Evolutionary conservation across 2,797 vertebrate species (phyloP), one percentile per base, ranked within the genome.

Genomic region (Calcarius lapponicus): DNA sequence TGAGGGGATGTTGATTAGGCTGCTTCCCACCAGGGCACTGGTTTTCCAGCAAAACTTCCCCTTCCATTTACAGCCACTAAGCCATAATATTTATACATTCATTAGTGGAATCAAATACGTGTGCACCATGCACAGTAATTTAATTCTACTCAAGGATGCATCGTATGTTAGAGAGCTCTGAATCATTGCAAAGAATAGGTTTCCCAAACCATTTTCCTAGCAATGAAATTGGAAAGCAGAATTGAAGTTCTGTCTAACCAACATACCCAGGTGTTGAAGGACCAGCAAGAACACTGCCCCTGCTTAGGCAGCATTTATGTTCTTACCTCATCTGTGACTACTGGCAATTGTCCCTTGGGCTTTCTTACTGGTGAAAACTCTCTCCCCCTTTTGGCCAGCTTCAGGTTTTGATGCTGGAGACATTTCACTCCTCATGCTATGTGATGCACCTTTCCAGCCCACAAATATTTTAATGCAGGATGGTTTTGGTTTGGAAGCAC

Each of bases 391-490:
- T 40, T 38, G 16, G 70, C 47, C 10, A 71, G 36, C 62, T 79
- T 81, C 57, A 72, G 42, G 67, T 17, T 13, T 16, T 16, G 5
- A 22, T n/a, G 34, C 38, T 86, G 53, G 40, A 36, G 5, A 48
- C 13, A 2, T 20, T 58, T 66, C 18, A 7, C 9, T 75, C n/a
- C 7, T 64, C 14, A 0, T 4, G 10, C 29, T 71, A 67, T 0
- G 0, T 29, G 26, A 42, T 45, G 20, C 43, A 78, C 34, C 69
- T 69, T 66, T 31, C 75, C 36, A 48, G 34, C 53, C 38, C 58
- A 40, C 32, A 58, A 71, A n/a, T 6, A 4, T 15, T 84, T 86
- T 45, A 42, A 64, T 12, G 29, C 22, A 56, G 8, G 18, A 54
- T 9, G 24, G 17, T 28, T 74, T 70, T 64, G 34, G 14, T 21